Percentiles rank a stretch among this genome's conserved stretches.
Evolutionary conservation across 2,888 invertebrate genomes (phyloP).

Genomic region (Drosophila limbata): DNA sequence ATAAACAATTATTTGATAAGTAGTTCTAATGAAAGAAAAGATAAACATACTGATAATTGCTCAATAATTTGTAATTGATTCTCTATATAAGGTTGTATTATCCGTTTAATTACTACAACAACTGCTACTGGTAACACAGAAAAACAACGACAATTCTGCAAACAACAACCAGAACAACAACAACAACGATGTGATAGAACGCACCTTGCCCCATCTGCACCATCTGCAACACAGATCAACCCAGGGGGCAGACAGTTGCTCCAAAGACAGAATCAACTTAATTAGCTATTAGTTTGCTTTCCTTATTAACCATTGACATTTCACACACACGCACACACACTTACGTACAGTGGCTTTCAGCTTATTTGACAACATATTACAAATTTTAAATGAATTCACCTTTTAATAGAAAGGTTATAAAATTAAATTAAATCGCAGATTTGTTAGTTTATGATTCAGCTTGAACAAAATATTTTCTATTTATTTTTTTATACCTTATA

Average conservation of each 20-base stretch:
- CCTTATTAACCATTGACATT: conserved; percentile 4
- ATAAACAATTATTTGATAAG: conserved; percentile 10
- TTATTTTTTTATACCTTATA: no score
- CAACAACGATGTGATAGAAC: conserved; percentile 43
- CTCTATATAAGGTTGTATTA: conserved; percentile 84
- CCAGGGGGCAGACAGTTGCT: neutral
- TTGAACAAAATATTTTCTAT: no score
- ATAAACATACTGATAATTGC: conserved; percentile 20
- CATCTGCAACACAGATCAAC: conserved; percentile 24
- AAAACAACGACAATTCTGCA: conserved; percentile 34
- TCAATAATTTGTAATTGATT: conserved; percentile 65
- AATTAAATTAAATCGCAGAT: no score
- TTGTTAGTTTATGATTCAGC: no score
- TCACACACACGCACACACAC: conserved; percentile 15
- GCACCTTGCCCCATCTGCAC: conserved; percentile 35
- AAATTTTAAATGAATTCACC: no score
- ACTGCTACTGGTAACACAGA: conserved; percentile 78
- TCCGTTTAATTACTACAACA: conserved; percentile 85
- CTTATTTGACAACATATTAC: no score
- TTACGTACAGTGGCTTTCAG: neutral
- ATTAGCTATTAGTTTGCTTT: conserved; percentile 44
- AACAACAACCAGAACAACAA: conserved; percentile 33
- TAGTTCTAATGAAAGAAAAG: conserved; percentile 18
- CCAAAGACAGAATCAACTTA: conserved; percentile 30
- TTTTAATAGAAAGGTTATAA: no score